Conservation (phyloP, 2,797 vertebrate genomes). For the Lepilemur septentrionalis region DNA sequence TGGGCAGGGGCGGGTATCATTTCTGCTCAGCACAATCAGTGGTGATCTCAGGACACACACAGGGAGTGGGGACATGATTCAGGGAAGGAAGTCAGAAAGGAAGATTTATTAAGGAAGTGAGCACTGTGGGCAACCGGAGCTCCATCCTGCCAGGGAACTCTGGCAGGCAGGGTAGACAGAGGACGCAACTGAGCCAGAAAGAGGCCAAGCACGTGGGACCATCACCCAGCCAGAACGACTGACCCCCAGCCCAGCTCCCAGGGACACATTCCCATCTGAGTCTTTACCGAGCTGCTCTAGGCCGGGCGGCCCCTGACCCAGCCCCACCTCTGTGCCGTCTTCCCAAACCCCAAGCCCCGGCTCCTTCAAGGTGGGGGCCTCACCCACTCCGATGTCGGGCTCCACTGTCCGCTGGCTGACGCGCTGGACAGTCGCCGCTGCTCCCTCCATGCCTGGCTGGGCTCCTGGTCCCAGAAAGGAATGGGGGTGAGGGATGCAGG, state of each 20-base stretch:
- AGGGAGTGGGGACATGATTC: not conserved
- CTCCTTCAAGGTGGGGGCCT: conserved; percentile 66
- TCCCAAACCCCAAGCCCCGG: not conserved
- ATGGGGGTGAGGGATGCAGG: not conserved
- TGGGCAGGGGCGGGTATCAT: accelerated
- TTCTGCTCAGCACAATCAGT: not conserved
- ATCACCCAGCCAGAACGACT: too few relatives aligned
- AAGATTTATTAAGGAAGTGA: not conserved
- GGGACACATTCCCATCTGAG: not conserved
- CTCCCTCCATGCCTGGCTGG: conserved; percentile 89
- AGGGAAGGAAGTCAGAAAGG: not conserved
- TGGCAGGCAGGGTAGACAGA: not conserved
- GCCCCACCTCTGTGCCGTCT: accelerated
- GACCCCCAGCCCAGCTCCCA: not conserved
- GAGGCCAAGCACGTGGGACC: not conserved
- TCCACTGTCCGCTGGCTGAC: conserved; percentile 90
- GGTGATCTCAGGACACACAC: not conserved
- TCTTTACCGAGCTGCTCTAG: not conserved
- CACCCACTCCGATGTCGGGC: conserved; percentile 95
- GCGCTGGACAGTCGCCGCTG: conserved; percentile 90
- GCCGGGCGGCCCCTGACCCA: not conserved
- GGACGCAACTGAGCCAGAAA: not conserved
- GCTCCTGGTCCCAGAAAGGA: conserved; percentile 85
- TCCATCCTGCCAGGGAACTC: not conserved
- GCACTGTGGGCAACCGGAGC: not conserved